Base-by-base conservation (phyloP, 2,797 vertebrate genomes). In the Rhabdophis nuchalis region DNA sequence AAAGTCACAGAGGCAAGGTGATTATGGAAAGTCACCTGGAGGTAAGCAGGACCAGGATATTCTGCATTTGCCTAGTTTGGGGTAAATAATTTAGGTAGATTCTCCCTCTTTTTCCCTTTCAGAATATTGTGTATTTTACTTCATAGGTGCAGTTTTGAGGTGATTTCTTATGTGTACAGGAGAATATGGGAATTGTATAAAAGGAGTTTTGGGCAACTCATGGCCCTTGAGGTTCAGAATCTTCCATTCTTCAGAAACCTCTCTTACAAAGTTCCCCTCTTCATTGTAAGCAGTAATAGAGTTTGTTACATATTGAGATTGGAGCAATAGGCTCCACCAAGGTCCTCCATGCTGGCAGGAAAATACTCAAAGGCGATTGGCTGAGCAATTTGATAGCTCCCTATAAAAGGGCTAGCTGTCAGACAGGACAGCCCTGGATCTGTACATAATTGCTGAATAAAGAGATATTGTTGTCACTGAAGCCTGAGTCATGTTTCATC, bases 191-290 rank as follows among this genome's bases (percentile, higher is more conserved):
- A 36, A 77, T 77, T 11, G 72, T 10, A 77, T 23, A 41, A 77
- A 41, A 41, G 72, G 36, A 77, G 3, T 77, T 41, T 77, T 36
- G 72, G 72, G 32, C 68, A 36, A 72, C 32, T 57, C 23, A 0
- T 27, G 8, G 27, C 13, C 27, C 54, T n/a, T 18, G 77, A 89
- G 56, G 60, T 87, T 53, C 41, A 46, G 41, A 60, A 94, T 89
- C 89, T 95, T 92, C 94, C 29, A 58, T 32, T 86, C 77, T 52
- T 93, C 64, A 95, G 94, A 58, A 93, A 46, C 56, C 91, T 94
- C 94, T 93, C 89, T 23, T 23, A 56, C 4, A n/a, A 29, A 64
- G 61, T n/a, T 64, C 29, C 14, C 29, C 29, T n/a, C 13, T 14
- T 64, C 29, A 61, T 5, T 64, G 61, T 64, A 64, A 64, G n/a